These are phyloP conservation scores for Anoplius nigerrimus DNA, from an alignment of 2,888 invertebrate species.

Conservation along the genomic window DNA sequence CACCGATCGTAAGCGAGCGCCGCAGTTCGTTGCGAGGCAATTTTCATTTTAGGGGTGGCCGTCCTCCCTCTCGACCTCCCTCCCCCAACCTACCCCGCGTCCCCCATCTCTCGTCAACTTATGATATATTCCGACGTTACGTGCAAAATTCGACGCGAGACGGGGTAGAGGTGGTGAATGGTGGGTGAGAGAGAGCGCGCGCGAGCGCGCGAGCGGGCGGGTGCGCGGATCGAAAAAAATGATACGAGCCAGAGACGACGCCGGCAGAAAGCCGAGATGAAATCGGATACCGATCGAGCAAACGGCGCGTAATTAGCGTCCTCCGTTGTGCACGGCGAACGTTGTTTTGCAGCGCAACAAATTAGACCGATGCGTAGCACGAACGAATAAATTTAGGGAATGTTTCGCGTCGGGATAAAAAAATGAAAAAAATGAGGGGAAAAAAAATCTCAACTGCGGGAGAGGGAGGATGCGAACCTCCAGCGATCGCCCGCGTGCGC, in stretches of 20 bases:
- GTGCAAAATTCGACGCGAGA: no score
- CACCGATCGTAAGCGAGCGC: no score
- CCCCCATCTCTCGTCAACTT: conserved; percentile 1
- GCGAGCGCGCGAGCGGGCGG: conserved; percentile 14
- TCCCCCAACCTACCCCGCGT: not conserved
- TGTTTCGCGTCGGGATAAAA: conserved; percentile 47
- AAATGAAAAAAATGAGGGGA: conserved; percentile 6
- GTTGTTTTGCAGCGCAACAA: conserved; percentile 56
- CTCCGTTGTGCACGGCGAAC: conserved; percentile 40
- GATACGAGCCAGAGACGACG: conserved; percentile 7
- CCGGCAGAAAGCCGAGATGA: conserved; percentile 36
- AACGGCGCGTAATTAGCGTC: conserved; percentile 54
- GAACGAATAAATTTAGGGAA: conserved; percentile 64
- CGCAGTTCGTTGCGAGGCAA: no score
- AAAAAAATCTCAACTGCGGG: conserved; percentile 10
- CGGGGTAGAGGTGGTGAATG: not conserved
- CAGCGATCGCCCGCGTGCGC: no score
- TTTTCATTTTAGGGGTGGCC: not conserved
- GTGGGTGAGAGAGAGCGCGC: not conserved
- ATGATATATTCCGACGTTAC: no score
- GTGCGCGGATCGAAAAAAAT: conserved; percentile 1
- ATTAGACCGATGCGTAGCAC: conserved; percentile 56
- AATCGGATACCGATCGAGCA: conserved; percentile 51
- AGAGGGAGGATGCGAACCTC: conserved; percentile 1
- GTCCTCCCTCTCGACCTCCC: not conserved